Base-by-base conservation (phyloP, 2,113 vertebrate species). In the Alethe castanea region DNA sequence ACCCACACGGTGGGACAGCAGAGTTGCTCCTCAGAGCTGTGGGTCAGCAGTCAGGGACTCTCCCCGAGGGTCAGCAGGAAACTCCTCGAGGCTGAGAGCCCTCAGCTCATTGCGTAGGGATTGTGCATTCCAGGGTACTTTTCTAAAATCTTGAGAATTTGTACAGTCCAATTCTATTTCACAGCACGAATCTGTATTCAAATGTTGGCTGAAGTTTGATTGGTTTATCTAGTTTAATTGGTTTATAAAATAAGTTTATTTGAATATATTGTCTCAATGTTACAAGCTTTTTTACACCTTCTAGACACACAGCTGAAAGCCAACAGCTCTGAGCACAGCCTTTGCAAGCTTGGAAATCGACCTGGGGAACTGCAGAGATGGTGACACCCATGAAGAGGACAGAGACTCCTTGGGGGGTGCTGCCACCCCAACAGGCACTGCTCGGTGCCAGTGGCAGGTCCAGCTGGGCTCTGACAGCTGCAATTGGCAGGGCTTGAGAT, bases 1-100 rank as follows among this genome's bases (percentile, higher is more conserved):
- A 62, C 35, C 48, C 56, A 22, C 0, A 0, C 29, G 7, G 25
- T 6, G 47, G 16, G 16, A 12, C 35, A 71, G 50, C 25, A n/a
- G 47, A 47, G 29, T 29, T 0, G 1, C 48, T 62, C 56, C 65
- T 61, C 28, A 25, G 56, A 78, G 38, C 64, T 38, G 47, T 0
- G 1, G 25, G 36, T 59, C 60, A 65, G 42, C 70, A 48, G 60
- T 8, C 1, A 0, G 12, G 38, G 38, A 23, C 33, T 45, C 22
- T 26, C 33, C 36, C 47, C 2, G 1, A 14, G 44, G 45, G 36
- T 44, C 44, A 77, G 44, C 71, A 66, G 28, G 9, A 53, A 69
- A 38, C 48, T 48, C 48, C 20, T 56, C 0, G 3, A 71, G 48
- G 57, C 74, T 42, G 42, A 64, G n/a, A 64, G 29, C 19, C 24